A percentile compares a stretch with the other conserved stretches of the same genome.
These are phyloP conservation scores for Sciurus carolinensis DNA, from an alignment of 2,797 vertebrate species.

Conservation along the genomic window DNA sequence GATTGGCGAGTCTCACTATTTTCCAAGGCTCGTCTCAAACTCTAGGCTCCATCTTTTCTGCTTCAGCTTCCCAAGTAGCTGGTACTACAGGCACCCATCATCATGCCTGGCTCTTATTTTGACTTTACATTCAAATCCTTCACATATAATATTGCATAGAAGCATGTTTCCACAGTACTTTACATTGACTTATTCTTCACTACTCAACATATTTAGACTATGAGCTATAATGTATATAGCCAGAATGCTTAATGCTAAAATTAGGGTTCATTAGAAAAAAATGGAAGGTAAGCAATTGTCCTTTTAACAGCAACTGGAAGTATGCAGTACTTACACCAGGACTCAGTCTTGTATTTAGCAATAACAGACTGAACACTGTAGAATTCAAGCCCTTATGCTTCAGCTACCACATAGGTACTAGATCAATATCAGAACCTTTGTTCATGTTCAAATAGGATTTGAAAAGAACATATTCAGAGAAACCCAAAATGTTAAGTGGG, in stretches of 20 bases:
- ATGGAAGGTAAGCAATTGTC: neutral
- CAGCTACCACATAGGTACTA: neutral
- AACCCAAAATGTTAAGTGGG: neutral
- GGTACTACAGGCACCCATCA: neutral
- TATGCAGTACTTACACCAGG: neutral
- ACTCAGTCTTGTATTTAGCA: neutral
- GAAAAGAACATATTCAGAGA: conserved; percentile 36
- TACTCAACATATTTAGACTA: neutral
- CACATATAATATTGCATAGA: neutral
- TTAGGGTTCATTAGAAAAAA: conserved; percentile 14
- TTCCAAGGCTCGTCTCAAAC: neutral
- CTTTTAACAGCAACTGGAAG: neutral
- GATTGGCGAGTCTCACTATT: neutral
- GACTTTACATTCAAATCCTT: conserved; percentile 38
- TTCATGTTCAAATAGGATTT: neutral
- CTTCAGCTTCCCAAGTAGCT: neutral
- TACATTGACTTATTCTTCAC: neutral
- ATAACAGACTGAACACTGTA: neutral
- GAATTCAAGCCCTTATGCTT: neutral
- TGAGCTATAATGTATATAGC: neutral
- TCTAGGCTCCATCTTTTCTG: neutral
- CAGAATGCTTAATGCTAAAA: neutral
- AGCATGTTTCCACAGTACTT: conserved; percentile 16
- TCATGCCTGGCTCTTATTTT: neutral
- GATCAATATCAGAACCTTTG: neutral